These are phyloP conservation scores for Anguilla rostrata DNA, from an alignment of 2,113 vertebrate genomes.

Conservation along the genomic window DNA sequence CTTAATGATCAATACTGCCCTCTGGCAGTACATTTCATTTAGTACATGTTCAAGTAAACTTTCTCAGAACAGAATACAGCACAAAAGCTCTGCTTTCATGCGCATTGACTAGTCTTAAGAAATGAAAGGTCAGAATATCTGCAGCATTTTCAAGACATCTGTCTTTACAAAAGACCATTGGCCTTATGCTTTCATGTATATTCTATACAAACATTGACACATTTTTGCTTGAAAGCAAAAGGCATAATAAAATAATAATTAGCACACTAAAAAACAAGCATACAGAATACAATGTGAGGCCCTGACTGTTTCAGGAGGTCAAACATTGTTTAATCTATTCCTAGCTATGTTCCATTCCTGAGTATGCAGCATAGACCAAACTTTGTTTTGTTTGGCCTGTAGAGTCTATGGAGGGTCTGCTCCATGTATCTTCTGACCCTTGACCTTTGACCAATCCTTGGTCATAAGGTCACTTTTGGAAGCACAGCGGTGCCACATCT, in stretches of 20 bases:
- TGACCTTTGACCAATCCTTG: background rate
- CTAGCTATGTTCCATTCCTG: background rate
- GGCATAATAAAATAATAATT: background rate
- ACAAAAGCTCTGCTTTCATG: background rate
- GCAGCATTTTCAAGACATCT: background rate
- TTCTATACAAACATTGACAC: background rate
- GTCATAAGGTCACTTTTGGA: constrained; percentile 29
- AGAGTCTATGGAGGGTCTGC: background rate
- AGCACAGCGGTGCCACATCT: constrained; percentile 58
- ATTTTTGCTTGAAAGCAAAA: background rate
- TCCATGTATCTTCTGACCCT: background rate
- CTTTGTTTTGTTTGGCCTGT: background rate
- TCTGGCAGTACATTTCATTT: background rate
- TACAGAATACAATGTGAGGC: background rate
- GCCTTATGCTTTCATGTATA: background rate
- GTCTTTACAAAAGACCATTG: background rate
- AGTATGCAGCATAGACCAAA: background rate
- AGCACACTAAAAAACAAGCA: background rate
- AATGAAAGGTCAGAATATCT: background rate
- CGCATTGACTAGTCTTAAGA: background rate
- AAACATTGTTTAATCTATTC: background rate
- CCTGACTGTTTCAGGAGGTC: background rate
- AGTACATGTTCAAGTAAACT: background rate
- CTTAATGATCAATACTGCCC: background rate
- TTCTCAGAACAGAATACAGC: background rate